phyloP scores from a whole-genome alignment of 2,113 vertebrate species.

The Mustela nigripes region DNA sequence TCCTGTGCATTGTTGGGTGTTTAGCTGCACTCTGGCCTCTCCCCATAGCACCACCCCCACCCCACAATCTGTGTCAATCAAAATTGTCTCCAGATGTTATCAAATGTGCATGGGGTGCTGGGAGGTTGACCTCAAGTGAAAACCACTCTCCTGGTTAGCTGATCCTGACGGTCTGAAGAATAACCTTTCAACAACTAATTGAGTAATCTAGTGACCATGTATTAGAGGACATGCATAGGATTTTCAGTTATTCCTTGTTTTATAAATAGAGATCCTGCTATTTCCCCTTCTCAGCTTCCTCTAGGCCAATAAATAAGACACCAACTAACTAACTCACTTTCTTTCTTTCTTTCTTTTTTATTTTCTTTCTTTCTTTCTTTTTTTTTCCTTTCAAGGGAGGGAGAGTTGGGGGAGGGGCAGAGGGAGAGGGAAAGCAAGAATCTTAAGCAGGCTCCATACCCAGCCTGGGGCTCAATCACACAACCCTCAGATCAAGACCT shows the following conservation, averaged over 20 bases:
- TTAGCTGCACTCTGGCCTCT: fast-evolving
- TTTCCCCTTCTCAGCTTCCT: background rate
- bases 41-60: background rate
- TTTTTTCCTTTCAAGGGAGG: background rate
- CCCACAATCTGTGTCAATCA: fast-evolving
- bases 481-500: too few relatives aligned
- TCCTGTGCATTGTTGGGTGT: fast-evolving
- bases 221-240: background rate
- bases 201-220: background rate
- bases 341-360: background rate
- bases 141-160: background rate
- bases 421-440: too few relatives aligned
- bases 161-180: fast-evolving
- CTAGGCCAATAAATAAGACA: background rate
- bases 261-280: background rate
- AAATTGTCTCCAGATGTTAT: background rate
- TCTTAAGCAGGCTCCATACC: too few relatives aligned
- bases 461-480: background rate
- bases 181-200: background rate
- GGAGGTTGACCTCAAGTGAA: background rate
- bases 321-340: background rate
- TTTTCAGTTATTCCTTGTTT: background rate
- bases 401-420: background rate
- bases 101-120: background rate
- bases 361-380: too few relatives aligned